Percentiles rank a stretch among this genome's conserved stretches.
These are phyloP conservation scores for Kradibia gibbosae DNA, from an alignment of 1,140 invertebrate genomes.

Conservation along the genomic window DNA sequence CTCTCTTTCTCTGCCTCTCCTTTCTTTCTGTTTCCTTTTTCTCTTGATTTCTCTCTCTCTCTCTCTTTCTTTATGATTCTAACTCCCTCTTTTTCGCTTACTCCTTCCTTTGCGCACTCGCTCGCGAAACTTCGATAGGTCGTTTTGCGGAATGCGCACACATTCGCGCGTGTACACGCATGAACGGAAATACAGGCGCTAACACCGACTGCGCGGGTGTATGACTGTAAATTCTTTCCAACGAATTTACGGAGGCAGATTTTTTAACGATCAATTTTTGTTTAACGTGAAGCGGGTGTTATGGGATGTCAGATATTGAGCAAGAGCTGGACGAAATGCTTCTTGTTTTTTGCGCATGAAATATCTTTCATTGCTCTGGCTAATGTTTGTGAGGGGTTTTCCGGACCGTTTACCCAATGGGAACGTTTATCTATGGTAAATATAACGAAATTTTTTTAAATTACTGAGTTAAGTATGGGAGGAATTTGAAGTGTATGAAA, in stretches of 20 bases:
- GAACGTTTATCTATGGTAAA: background rate
- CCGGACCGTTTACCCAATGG: no score
- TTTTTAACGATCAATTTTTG: background rate
- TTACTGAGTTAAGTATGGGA: no score
- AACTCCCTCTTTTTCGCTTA: background rate
- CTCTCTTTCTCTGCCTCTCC: background rate
- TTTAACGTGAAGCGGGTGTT: background rate
- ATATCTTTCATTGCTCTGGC: conserved; percentile 1
- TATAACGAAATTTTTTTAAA: background rate
- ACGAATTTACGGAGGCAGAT: background rate
- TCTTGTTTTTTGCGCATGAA: background rate
- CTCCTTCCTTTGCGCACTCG: background rate
- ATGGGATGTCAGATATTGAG: background rate
- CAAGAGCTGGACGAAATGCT: background rate
- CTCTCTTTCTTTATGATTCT: background rate
- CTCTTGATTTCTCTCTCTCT: background rate
- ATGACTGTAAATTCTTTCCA: background rate
- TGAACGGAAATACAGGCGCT: conserved; percentile 6
- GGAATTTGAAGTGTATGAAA: no score
- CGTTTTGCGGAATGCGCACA: background rate
- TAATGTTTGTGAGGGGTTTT: background rate
- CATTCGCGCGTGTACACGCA: background rate
- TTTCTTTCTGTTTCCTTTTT: no score
- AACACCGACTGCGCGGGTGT: background rate
- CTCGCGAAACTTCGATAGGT: conserved; percentile 25